Base-by-base conservation (phyloP, 2,888 invertebrate genomes). In the Mylabris sibirica region DNA sequence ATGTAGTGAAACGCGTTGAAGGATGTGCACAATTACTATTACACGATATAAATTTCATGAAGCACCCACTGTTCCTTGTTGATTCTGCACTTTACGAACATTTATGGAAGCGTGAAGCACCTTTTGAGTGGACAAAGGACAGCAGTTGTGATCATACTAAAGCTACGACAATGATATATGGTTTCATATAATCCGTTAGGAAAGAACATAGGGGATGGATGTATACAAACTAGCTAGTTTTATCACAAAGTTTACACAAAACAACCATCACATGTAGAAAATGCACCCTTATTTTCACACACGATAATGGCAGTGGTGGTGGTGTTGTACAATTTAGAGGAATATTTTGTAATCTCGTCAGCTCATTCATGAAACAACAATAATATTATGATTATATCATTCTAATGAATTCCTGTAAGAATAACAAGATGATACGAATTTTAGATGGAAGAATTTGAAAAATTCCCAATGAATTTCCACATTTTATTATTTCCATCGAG, bases 1-100 rank as follows among this genome's bases (percentile, higher is more conserved):
- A 49, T 49, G 49, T 17, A 53, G 9, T 22, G 22, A 20, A 53
- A 11, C 20, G 34, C 24, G 65, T 22, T 53, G 60, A 53, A 61
- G 66, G 66, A 61, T 60, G 59, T 66, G 66, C 60, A 61, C 65
- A 65, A 68, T 60, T 65, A 57, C 35, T 62, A 30, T 60, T 22
- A 59, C 67, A 59, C 60, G 60, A 64, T 63, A 72, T 72, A 71
- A 71, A 72, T 72, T 72, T 71, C 66, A 65, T 61, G 38, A 62
- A 63, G 59, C 63, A 65, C 60, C 60, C 65, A 66, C 62, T 35
- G 64, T 67, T 71, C 73, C 67, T 65, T 73, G 76, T 75, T 76
- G 75, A 77, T 77, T 77, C 71, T 76, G 74, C 75, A 77, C 75
- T 75, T 76, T 72, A 65, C 73, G 70, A 75, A 75, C 76, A 75